phyloP scores from a whole-genome alignment of 2,797 vertebrate species.

The Phyllotis vaccarum region DNA sequence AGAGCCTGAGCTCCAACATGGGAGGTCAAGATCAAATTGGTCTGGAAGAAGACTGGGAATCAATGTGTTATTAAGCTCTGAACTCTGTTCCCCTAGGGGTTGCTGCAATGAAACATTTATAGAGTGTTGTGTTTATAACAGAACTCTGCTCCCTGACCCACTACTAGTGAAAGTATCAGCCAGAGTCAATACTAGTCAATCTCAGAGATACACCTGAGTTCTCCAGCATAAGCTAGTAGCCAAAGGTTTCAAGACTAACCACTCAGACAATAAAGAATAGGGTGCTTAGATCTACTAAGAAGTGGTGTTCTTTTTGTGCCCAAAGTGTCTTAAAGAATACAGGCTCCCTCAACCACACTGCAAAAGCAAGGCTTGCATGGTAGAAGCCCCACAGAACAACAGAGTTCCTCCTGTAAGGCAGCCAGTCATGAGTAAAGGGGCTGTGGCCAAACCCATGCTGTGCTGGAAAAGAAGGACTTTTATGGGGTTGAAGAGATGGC shows the following conservation, averaged over 20 bases:
- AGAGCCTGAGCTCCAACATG: background rate
- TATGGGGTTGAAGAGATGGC: background rate
- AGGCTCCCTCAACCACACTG: background rate
- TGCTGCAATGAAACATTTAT: background rate
- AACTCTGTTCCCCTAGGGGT: background rate
- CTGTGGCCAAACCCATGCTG: background rate
- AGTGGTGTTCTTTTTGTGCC: background rate
- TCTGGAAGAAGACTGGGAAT: background rate
- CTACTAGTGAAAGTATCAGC: background rate
- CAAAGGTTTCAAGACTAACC: background rate
- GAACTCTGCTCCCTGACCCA: background rate
- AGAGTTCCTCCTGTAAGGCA: background rate
- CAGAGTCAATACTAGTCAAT: background rate
- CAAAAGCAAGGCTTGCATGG: background rate
- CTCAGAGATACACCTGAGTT: background rate
- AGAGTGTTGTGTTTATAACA: background rate
- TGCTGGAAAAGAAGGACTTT: background rate
- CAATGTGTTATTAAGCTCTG: background rate
- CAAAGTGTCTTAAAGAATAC: background rate
- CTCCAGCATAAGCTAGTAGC: background rate
- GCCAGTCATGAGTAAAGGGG: background rate
- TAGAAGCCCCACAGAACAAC: background rate
- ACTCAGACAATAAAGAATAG: background rate
- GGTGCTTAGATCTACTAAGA: background rate
- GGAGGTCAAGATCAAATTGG: background rate